Evolutionary conservation across 1,140 invertebrate genomes (phyloP).

Genomic region (Ericerus pela): DNA sequence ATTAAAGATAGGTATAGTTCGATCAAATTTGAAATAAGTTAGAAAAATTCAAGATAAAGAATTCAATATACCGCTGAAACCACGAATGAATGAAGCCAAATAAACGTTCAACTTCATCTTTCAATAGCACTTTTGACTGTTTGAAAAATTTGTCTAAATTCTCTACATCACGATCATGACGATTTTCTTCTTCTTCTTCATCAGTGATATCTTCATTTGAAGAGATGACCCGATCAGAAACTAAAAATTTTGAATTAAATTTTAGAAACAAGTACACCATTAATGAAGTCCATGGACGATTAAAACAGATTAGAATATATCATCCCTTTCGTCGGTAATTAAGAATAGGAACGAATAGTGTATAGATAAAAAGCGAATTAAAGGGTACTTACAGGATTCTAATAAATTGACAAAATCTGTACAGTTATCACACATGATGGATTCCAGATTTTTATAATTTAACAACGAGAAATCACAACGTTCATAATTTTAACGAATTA

Average conservation of each 20-base stretch:
- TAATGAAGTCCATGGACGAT: neutral
- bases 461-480: no score
- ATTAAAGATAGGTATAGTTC: neutral
- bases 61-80: slow-evolving; percentile 15
- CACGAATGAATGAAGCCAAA: slow-evolving; percentile 17
- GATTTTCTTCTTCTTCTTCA: slow-evolving; percentile 12
- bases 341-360: neutral
- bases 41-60: neutral
- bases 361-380: slow-evolving; percentile 3
- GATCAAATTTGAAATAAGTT: neutral
- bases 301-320: neutral
- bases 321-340: no score
- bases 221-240: neutral
- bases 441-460: no score
- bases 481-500: no score
- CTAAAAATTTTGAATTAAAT: no score
- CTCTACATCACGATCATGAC: slow-evolving; percentile 13
- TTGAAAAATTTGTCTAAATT: slow-evolving; percentile 1
- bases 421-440: slow-evolving; percentile 27
- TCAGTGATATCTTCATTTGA: slow-evolving; percentile 8
- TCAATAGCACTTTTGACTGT: slow-evolving; percentile 8
- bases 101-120: slow-evolving; percentile 14
- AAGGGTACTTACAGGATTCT: slow-evolving; percentile 24
- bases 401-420: slow-evolving; percentile 24
- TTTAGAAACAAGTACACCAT: neutral